Evolutionary conservation across 2,113 vertebrate species (phyloP).

Genomic region (Menura novaehollandiae): DNA sequence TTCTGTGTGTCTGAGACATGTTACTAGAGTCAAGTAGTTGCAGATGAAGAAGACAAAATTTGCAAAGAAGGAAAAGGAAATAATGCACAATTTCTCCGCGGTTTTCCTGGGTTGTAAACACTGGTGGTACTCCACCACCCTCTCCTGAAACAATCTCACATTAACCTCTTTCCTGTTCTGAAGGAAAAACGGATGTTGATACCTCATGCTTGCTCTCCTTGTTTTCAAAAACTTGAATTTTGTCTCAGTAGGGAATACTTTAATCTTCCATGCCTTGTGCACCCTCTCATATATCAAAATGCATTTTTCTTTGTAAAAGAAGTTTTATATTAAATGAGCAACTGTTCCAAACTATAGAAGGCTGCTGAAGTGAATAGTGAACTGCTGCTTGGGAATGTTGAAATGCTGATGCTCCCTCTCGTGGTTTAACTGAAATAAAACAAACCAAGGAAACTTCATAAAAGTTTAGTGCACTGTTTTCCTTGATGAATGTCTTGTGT

Average conservation of each 20-base stretch:
- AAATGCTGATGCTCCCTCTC: constrained; percentile 60
- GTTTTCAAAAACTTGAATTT: background rate
- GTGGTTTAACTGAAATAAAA: constrained; percentile 3
- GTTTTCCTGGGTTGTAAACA: background rate
- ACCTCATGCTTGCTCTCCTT: background rate
- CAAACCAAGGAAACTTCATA: background rate
- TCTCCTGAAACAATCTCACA: background rate
- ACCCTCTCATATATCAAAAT: background rate
- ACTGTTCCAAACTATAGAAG: background rate
- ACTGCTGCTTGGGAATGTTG: background rate
- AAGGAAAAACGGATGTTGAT: background rate
- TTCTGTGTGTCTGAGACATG: background rate
- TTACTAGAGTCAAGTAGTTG: background rate
- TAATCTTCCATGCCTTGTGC: background rate
- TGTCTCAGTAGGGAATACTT: background rate
- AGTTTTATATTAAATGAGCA: background rate
- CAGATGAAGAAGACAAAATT: background rate
- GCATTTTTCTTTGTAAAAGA: background rate
- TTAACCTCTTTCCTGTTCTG: background rate
- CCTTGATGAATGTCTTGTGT: background rate
- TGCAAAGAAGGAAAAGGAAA: background rate
- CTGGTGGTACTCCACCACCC: background rate
- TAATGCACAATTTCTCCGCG: background rate
- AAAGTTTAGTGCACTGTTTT: background rate
- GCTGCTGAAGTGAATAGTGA: background rate